These are phyloP conservation scores for Arctopsyche grandis DNA, from an alignment of 1,140 invertebrate species.

Conservation along the genomic window DNA sequence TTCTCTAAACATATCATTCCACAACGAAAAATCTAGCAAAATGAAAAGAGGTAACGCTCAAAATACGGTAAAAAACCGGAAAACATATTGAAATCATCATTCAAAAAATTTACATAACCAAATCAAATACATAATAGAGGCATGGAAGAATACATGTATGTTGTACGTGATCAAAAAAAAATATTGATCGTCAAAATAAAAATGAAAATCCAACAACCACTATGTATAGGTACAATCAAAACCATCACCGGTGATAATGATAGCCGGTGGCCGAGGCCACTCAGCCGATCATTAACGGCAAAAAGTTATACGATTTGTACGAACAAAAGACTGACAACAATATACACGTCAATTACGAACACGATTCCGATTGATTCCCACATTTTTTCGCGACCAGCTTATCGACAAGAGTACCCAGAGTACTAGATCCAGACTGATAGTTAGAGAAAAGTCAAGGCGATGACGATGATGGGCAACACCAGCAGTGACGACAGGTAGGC, in stretches of 20 bases:
- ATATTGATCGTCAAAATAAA: background rate
- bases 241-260: constrained; percentile 15
- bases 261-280: constrained; percentile 8
- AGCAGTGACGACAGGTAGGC: background rate
- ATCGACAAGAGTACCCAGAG: background rate
- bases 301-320: background rate
- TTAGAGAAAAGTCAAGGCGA: constrained; percentile 2
- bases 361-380: constrained; percentile 17
- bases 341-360: background rate
- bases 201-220: background rate
- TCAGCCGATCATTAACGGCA: background rate
- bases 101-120: no score
- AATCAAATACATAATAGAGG: background rate
- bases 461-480: background rate
- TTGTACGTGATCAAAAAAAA: background rate
- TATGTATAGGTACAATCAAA: background rate
- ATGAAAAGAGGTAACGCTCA: no score
- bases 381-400: constrained; percentile 2
- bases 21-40: no score
- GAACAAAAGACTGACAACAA: constrained; percentile 21
- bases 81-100: no score
- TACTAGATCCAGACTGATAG: background rate
- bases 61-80: no score
- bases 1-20: no score
- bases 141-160: no score